phyloP scores from a whole-genome alignment of 2,113 vertebrate genomes.

The Gallinago media region DNA sequence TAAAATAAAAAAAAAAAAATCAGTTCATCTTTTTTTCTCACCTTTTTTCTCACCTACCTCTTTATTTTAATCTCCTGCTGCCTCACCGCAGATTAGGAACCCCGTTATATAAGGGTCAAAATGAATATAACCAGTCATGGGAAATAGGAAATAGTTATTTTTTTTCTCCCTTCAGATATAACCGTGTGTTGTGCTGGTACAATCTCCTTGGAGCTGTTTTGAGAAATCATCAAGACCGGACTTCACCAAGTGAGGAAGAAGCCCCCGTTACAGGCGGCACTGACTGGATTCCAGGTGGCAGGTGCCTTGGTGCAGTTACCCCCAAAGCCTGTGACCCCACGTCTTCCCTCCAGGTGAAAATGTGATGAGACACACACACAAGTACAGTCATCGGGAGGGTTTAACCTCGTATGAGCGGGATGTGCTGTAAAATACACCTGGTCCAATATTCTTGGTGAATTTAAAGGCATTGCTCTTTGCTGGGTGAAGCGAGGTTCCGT shows the following conservation, averaged over 20 bases:
- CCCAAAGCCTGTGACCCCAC: background rate
- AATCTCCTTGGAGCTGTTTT: background rate
- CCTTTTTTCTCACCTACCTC: background rate
- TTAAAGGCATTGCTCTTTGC: background rate
- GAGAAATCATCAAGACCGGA: background rate
- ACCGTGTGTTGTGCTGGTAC: background rate
- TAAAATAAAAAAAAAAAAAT: background rate
- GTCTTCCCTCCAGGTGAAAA: background rate
- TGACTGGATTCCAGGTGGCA: background rate
- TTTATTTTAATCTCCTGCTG: conserved; percentile 16
- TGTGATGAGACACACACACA: background rate
- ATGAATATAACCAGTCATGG: background rate
- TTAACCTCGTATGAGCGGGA: background rate
- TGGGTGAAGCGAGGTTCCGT: accelerated
- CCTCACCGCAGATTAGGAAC: background rate
- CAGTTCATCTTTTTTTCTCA: background rate
- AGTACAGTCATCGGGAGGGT: background rate
- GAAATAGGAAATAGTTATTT: conserved; percentile 27
- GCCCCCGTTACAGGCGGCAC: background rate
- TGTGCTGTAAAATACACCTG: background rate
- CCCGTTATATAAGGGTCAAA: background rate
- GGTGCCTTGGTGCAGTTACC: background rate
- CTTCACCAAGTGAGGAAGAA: background rate
- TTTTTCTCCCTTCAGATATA: background rate
- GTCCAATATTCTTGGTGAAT: background rate